These are phyloP conservation scores for Chrysaora quinquecirrha DNA, from an alignment of 30 jellyfish, hydroid and myxozoan species.

Conservation along the genomic window DNA sequence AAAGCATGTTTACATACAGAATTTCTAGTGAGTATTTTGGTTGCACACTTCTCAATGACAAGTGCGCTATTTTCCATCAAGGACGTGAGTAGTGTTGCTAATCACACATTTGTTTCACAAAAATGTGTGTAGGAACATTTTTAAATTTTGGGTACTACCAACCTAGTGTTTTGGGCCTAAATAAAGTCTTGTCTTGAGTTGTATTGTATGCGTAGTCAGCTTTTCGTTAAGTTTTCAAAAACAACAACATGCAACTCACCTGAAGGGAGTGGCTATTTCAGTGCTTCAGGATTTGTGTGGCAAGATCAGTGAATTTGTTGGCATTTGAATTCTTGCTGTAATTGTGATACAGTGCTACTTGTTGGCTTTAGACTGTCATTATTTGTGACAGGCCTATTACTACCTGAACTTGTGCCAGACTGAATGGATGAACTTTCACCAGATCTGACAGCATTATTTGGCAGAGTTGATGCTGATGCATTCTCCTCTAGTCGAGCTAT, in stretches of 20 bases:
- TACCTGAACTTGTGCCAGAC: too few species aligned
- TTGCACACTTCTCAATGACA: background rate
- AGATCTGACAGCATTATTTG: too few species aligned
- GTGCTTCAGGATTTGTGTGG: background rate
- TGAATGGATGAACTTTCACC: too few species aligned
- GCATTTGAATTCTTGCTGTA: background rate
- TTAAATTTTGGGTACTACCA: background rate
- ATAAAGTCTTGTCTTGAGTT: too few species aligned
- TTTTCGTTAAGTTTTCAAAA: background rate
- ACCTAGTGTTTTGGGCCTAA: slow-evolving; percentile 4
- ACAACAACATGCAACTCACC: background rate
- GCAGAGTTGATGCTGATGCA: too few species aligned
- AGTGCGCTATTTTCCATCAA: background rate
- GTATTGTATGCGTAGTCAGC: too few species aligned
- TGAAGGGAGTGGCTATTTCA: background rate
- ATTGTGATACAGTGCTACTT: background rate
- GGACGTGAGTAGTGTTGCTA: background rate
- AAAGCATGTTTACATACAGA: background rate
- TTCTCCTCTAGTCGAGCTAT: too few species aligned
- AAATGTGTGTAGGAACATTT: background rate
- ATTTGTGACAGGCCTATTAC: too few species aligned
- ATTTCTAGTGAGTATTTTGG: too few species aligned
- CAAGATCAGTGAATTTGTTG: background rate
- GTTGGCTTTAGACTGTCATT: too few species aligned
- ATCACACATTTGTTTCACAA: background rate